Evolutionary conservation across 1,140 invertebrate genomes (phyloP), one percentile per base, ranked within the genome.

Genomic region (Xylocopa sonorina): DNA sequence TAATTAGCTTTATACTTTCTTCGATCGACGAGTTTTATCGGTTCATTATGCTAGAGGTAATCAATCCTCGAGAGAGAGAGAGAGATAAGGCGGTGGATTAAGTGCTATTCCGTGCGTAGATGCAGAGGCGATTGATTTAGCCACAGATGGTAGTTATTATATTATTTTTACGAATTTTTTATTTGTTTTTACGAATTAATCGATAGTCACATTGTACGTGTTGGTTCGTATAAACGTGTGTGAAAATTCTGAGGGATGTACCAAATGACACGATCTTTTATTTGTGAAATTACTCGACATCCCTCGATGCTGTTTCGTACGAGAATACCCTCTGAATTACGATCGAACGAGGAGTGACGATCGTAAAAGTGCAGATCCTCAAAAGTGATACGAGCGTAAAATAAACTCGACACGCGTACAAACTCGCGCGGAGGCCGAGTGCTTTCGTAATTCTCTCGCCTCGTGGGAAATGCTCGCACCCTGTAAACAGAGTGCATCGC

Each of bases 401-500:
- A 10, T 18, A 12, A 58, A 21, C 18, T 58, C 18, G n/a, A n/a
- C n/a, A 7, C 7, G 21, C 29, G 7, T 34, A 58, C 18, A 10
- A 18, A 10, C 18, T 1, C 48, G 21, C 48, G 21, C 16, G 27
- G 29, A n/a, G 34, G 51, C 41, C n/a, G n/a, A n/a, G 38, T 24
- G 43, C 34, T 16, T 14, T 53, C 27, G 21, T 21, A 21, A 16
- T 57, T 29, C 10, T n/a, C n/a, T 34, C n/a, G 48, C 43, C 69
- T 87, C 90, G 89, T 89, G 89, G 87, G 88, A 92, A 91, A 88
- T 82, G 71, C 78, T 71, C 83, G 82, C 76, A 82, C 75, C 72
- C 69, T 66, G 55, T 73, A 83, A 86, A 81, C 53, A 76, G 58
- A 83, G 68, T 63, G 48, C 55, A 68, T 50, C 73, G 14, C 10